Evolutionary conservation across 30 jellyfish, hydroid and myxozoan genomes (phyloP).

Genomic region (Clytia hemisphaerica): DNA sequence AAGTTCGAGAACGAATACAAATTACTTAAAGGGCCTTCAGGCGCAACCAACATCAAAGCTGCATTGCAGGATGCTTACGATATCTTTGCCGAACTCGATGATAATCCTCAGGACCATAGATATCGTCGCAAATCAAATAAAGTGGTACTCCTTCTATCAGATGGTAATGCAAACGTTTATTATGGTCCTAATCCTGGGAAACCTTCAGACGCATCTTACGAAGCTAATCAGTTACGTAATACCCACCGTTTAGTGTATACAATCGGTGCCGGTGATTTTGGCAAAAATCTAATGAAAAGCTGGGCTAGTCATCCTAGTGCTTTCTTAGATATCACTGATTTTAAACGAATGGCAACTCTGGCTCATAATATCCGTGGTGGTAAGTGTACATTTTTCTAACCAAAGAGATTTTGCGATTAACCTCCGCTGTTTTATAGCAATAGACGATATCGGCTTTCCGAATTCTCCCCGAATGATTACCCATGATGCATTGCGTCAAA

Average conservation of each 20-base stretch:
- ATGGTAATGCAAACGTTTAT: conserved; percentile 67
- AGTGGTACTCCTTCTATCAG: conserved; percentile 74
- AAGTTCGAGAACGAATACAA: conserved; percentile 63
- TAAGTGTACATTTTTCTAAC: conserved; percentile 12
- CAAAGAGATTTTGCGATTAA: not conserved
- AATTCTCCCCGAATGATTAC: too few species aligned
- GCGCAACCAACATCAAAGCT: conserved; percentile 63
- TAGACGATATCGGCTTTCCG: not conserved
- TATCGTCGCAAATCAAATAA: conserved; percentile 59
- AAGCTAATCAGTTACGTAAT: conserved; percentile 21
- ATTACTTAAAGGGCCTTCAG: conserved; percentile 41
- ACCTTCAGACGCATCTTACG: conserved; percentile 42
- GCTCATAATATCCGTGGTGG: conserved; percentile 95
- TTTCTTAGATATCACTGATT: conserved; percentile 48
- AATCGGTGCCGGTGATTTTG: conserved; percentile 61
- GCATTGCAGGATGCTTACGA: conserved; percentile 67
- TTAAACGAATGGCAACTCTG: conserved; percentile 49
- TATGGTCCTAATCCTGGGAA: conserved; percentile 4
- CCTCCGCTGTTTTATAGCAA: not conserved
- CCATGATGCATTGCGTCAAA: too few species aligned
- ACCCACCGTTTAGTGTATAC: conserved; percentile 63
- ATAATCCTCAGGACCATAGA: conserved; percentile 33
- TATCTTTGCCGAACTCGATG: conserved; percentile 46
- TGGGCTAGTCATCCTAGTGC: conserved; percentile 74
- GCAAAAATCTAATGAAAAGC: conserved; percentile 31